Base-by-base conservation (phyloP, 2,797 vertebrate species). In the Cyclopterus lumpus region DNA sequence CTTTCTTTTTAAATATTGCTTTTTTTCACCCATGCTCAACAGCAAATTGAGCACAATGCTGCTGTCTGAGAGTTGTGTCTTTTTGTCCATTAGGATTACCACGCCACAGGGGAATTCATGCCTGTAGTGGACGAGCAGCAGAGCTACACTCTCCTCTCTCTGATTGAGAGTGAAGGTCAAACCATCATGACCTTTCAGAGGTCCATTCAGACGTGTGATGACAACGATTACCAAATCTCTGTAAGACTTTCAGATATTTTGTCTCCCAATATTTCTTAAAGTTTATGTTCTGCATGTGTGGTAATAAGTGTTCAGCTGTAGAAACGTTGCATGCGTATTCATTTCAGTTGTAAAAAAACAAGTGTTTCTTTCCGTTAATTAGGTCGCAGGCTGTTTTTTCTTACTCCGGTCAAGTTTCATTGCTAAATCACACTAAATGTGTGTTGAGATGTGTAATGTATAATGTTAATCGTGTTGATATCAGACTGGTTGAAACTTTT, bases 121-220 rank as follows among this genome's bases (percentile, higher is more conserved):
- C 92, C 96, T 9, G 4, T 85, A 18, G 73, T 90, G 76, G 95
- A 97, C 1, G 5, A 77, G 0, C 78, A 92, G 54, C 96, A 97
- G 90, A 93, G 93, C 67, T 96, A 95, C 66, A 88, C 89, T 22
- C 91, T 97, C 1, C 84, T 95, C 14, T 92, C 88, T 16, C 44
- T 96, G 20, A 89, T 0, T 0, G 94, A 96, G 87, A 90, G 81
- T 0, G 67, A 92, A 0, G 86, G 89, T 32, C 93, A 95, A 36
- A 96, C 95, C 5, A 89, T 82, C 8, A 88, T 96, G 92, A 91
- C 84, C 6, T 95, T 97, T 71, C 75, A 86, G 75, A 81, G 89
- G 51, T 32, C 91, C 20, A 90, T 95, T 64, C 44, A 74, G 30
- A 85, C 93, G 0, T 95, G 95, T 20, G 95, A 97, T 72, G 26